A percentile compares a stretch with the other conserved stretches of the same genome.
Conservation (phyloP, 2,888 invertebrate species). For the Phaedon cochleariae region DNA sequence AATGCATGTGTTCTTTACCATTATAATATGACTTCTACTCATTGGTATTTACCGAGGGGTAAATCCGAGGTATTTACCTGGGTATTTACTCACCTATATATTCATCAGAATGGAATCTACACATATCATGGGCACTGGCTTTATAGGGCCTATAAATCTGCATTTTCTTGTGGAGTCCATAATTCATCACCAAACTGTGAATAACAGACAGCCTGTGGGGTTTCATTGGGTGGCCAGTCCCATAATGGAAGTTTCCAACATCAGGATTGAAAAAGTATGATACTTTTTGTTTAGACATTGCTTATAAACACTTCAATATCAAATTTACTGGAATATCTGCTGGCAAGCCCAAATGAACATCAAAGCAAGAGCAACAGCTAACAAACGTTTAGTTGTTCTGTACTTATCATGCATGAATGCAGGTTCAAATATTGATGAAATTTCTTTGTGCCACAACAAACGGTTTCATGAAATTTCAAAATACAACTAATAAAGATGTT, state of each 20-base stretch:
- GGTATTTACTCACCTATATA: conserved; percentile 74
- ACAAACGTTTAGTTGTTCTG: conserved; percentile 70
- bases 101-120: conserved; percentile 96
- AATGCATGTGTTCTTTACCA: too few relatives aligned
- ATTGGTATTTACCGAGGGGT: too few relatives aligned
- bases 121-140: conserved; percentile 96
- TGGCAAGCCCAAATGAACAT: conserved; percentile 71
- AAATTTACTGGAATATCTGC: conserved; percentile 60
- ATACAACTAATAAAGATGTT: too few relatives aligned
- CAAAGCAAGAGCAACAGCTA: conserved; percentile 71
- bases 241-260: conserved; percentile 98
- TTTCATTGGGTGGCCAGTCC: conserved; percentile 99
- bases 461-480: too few relatives aligned
- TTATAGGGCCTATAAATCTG: conserved; percentile 93
- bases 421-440: not conserved
- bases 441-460: too few relatives aligned
- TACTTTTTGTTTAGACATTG: conserved; percentile 71
- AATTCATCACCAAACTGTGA: conserved; percentile 94
- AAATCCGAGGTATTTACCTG: too few relatives aligned
- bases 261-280: conserved; percentile 98
- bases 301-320: conserved; percentile 11
- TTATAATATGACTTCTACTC: too few relatives aligned
- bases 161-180: conserved; percentile 97
- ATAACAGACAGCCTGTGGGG: conserved; percentile 96
- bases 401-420: conserved; percentile 57